These are phyloP conservation scores for Proales similis DNA, from an alignment of 1,140 invertebrate genomes.

Conservation along the genomic window DNA sequence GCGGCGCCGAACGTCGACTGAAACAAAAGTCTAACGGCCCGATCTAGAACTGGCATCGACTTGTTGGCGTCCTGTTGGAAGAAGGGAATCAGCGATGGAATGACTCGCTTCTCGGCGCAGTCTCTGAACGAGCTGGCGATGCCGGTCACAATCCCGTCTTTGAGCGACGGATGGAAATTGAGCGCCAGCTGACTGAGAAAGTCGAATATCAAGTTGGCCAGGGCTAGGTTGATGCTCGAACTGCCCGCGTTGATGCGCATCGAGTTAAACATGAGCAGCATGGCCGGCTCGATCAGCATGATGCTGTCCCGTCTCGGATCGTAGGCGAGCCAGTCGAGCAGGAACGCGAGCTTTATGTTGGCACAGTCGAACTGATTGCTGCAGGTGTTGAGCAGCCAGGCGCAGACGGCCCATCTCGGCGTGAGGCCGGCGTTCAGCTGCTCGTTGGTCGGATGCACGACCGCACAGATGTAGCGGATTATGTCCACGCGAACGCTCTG, in stretches of 20 bases:
- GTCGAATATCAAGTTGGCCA: constrained; percentile 73
- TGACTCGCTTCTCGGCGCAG: constrained; percentile 27
- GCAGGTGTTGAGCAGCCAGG: constrained; percentile 91
- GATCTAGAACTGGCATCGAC: constrained; percentile 8
- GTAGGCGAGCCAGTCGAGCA: constrained; percentile 96
- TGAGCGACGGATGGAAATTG: not conserved
- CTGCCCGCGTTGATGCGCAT: constrained; percentile 89
- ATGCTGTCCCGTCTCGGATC: constrained; percentile 92
- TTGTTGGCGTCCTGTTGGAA: not conserved
- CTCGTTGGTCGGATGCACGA: constrained; percentile 95
- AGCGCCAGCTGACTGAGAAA: constrained; percentile 73
- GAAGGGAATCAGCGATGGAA: constrained; percentile 10
- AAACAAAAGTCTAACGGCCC: constrained; percentile 25
- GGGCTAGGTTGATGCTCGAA: constrained; percentile 55
- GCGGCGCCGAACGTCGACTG: constrained; percentile 26
- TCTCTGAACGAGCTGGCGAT: constrained; percentile 20
- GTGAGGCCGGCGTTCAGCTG: constrained; percentile 93
- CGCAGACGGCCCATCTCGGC: constrained; percentile 94
- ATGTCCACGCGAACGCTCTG: constrained; percentile 85
- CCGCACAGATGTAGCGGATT: constrained; percentile 91
- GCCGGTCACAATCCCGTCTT: constrained; percentile 12
- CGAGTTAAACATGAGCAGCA: constrained; percentile 93
- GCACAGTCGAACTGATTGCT: constrained; percentile 79
- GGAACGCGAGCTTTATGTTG: constrained; percentile 87
- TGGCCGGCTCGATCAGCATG: constrained; percentile 85